Conservation (phyloP, 2,113 vertebrate species). For the Peromyscus leucopus region DNA sequence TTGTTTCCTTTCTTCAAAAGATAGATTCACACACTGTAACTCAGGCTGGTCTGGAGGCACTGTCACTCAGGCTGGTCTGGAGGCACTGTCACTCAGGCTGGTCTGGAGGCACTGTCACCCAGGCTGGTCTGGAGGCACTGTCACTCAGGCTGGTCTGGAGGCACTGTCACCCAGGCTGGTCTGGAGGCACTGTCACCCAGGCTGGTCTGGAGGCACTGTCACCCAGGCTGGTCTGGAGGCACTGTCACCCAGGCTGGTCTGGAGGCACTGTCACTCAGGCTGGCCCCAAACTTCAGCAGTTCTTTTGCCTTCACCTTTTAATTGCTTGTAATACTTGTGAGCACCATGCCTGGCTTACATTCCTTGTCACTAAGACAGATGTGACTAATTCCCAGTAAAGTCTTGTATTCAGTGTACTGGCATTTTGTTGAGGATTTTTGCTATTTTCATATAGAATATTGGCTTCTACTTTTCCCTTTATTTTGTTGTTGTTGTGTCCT, state of each 20-base stretch:
- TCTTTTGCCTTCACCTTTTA: background rate
- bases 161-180: background rate
- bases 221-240: background rate
- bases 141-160: background rate
- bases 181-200: background rate
- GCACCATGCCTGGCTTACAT: background rate
- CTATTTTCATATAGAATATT: background rate
- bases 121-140: background rate
- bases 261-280: background rate
- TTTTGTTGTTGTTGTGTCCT: background rate
- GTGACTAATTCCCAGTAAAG: background rate
- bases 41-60: background rate
- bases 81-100: background rate
- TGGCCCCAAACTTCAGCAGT: background rate
- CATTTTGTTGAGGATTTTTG: slow-evolving; percentile 1
- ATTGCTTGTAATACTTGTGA: background rate
- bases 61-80: background rate
- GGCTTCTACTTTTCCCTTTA: background rate
- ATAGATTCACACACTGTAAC: background rate
- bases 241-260: background rate
- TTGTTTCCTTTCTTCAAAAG: background rate
- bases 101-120: background rate
- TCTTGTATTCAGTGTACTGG: background rate
- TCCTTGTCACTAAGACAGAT: background rate
- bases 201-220: background rate